These are phyloP conservation scores for Neopelma chrysocephalum DNA, from an alignment of 2,797 vertebrate species.

Conservation along the genomic window DNA sequence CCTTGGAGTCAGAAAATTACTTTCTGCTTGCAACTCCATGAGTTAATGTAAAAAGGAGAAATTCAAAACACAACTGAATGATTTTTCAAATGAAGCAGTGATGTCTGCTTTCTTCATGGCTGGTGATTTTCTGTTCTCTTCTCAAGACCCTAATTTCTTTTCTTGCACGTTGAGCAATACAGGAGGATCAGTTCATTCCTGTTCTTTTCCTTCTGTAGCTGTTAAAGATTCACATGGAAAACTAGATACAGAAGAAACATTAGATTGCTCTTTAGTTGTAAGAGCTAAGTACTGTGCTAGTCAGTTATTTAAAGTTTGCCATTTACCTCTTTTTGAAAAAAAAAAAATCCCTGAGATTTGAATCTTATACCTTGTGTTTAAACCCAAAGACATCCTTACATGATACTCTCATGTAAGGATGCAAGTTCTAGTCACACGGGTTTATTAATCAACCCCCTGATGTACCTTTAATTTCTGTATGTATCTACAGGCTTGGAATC, in stretches of 20 bases:
- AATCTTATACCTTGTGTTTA: neutral
- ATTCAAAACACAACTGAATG: neutral
- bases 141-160: neutral
- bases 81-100: neutral
- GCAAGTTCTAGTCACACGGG: neutral
- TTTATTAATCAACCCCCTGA: neutral
- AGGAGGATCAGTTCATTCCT: neutral
- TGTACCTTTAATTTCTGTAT: neutral
- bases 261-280: neutral
- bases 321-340: neutral
- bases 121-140: neutral
- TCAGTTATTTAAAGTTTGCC: neutral
- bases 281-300: neutral
- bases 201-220: neutral
- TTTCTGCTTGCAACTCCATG: neutral
- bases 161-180: neutral
- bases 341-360: neutral
- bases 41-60: neutral
- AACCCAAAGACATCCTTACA: neutral
- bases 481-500: neutral
- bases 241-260: neutral
- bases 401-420: neutral
- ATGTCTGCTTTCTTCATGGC: neutral
- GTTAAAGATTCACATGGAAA: neutral
- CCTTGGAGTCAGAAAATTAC: neutral